phyloP scores from a whole-genome alignment of 2,113 vertebrate species.

The Lichenostomus cassidix region DNA sequence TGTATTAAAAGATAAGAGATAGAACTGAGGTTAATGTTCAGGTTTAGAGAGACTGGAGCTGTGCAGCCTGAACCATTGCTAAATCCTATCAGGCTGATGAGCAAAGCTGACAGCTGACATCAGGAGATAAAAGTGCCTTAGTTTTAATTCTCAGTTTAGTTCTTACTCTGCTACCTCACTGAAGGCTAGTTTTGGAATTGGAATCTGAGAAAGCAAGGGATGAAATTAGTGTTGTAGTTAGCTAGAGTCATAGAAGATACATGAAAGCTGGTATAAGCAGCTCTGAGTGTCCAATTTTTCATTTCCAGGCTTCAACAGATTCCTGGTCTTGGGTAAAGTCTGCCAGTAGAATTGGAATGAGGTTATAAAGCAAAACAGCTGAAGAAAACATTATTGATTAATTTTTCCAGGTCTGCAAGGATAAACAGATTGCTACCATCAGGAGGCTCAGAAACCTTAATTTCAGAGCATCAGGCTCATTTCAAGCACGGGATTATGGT shows the following conservation, averaged over 20 bases:
- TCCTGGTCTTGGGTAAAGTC: neutral
- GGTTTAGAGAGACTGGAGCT: neutral
- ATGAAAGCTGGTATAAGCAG: neutral
- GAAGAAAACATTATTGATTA: neutral
- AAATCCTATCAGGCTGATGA: neutral
- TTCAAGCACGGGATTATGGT: neutral
- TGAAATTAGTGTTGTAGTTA: neutral
- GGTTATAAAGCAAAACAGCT: neutral
- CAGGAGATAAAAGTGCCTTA: constrained; percentile 5
- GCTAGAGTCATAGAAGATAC: neutral
- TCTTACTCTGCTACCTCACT: neutral
- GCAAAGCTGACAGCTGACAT: constrained; percentile 30
- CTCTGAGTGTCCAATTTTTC: neutral
- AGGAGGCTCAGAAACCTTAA: neutral
- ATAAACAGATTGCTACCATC: neutral
- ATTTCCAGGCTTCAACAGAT: neutral
- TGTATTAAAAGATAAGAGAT: constrained; percentile 28
- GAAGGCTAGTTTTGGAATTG: neutral
- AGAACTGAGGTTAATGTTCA: neutral
- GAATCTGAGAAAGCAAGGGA: neutral
- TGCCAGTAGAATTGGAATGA: neutral
- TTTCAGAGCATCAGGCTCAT: neutral
- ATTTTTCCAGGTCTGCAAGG: neutral
- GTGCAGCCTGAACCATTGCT: neutral
- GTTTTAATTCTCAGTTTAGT: constrained; percentile 4